Percentiles rank a stretch among this genome's conserved stretches.
Conservation (phyloP, 2,888 invertebrate species). For the Macrosiphum euphorbiae region DNA sequence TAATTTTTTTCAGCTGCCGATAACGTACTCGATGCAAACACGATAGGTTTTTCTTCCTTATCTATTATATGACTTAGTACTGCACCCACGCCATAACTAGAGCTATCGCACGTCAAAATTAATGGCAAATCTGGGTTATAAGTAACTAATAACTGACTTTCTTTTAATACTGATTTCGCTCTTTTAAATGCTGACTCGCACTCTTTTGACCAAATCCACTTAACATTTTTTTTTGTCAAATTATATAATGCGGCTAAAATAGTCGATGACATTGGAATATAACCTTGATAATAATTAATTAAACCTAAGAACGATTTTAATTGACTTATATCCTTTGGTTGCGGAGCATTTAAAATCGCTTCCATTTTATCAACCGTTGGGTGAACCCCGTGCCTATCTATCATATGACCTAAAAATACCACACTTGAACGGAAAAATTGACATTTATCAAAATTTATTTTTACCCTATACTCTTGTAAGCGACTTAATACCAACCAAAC, state of each 20-base stretch:
- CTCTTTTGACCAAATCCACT: neutral
- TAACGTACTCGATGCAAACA: slow-evolving; percentile 6
- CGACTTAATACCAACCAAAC: too few species aligned
- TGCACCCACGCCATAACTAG: neutral
- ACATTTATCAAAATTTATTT: too few species aligned
- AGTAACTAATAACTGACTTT: neutral
- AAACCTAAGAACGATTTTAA: too few species aligned
- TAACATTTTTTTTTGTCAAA: neutral
- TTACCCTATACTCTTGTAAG: too few species aligned
- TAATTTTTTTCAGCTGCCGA: slow-evolving; percentile 10
- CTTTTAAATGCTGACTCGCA: neutral
- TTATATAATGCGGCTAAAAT: neutral
- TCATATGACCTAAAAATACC: too few species aligned
- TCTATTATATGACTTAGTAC: neutral
- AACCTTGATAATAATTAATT: neutral
- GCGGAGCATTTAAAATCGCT: too few species aligned
- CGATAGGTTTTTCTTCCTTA: neutral
- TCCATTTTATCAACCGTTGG: too few species aligned
- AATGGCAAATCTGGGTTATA: slow-evolving; percentile 4
- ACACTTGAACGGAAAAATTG: too few species aligned
- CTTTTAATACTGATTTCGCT: neutral
- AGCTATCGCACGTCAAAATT: neutral
- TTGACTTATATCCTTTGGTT: too few species aligned
- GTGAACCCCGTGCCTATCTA: too few species aligned
- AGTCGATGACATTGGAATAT: neutral